Evolutionary conservation across 1,140 invertebrate genomes (phyloP).

Genomic region (Brachionus sp.): DNA sequence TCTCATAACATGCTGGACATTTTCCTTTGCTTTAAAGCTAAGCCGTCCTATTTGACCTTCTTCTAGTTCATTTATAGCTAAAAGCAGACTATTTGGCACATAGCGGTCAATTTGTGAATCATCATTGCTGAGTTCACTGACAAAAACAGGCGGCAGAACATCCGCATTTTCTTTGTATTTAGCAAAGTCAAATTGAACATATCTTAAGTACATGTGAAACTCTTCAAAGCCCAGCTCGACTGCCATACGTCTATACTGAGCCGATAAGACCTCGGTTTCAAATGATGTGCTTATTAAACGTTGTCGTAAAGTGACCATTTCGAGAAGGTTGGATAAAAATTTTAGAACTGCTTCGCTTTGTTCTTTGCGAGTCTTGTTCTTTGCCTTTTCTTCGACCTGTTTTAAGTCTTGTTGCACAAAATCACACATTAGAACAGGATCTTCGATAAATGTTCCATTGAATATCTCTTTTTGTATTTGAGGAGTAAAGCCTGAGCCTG

Average conservation of each 20-base stretch:
- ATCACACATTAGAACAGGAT: slow-evolving; percentile 55
- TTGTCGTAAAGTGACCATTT: slow-evolving; percentile 51
- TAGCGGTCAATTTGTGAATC: slow-evolving; percentile 54
- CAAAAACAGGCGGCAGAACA: slow-evolving; percentile 55
- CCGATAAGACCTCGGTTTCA: slow-evolving; percentile 56
- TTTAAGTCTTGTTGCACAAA: slow-evolving; percentile 49
- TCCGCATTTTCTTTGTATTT: slow-evolving; percentile 54
- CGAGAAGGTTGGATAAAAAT: not conserved
- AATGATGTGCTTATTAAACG: slow-evolving; percentile 54
- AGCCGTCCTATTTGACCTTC: slow-evolving; percentile 57
- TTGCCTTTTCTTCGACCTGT: slow-evolving; percentile 30
- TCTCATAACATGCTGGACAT: slow-evolving; percentile 53
- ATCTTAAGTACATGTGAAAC: slow-evolving; percentile 56
- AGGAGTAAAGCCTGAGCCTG: slow-evolving; percentile 51
- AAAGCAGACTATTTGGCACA: slow-evolving; percentile 48
- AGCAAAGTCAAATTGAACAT: slow-evolving; percentile 59
- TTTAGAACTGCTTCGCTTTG: not conserved
- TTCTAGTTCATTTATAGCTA: slow-evolving; percentile 58
- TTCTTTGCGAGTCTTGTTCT: slow-evolving; percentile 32
- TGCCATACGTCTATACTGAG: slow-evolving; percentile 55
- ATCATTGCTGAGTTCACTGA: slow-evolving; percentile 54
- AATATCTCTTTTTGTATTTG: slow-evolving; percentile 58
- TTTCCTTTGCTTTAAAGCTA: slow-evolving; percentile 53
- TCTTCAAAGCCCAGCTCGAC: slow-evolving; percentile 56
- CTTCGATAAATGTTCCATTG: slow-evolving; percentile 54